A percentile compares a stretch with the other conserved stretches of the same genome.
Evolutionary conservation across 2,888 invertebrate species (phyloP).

Genomic region (Lacanobia wlatinum): DNA sequence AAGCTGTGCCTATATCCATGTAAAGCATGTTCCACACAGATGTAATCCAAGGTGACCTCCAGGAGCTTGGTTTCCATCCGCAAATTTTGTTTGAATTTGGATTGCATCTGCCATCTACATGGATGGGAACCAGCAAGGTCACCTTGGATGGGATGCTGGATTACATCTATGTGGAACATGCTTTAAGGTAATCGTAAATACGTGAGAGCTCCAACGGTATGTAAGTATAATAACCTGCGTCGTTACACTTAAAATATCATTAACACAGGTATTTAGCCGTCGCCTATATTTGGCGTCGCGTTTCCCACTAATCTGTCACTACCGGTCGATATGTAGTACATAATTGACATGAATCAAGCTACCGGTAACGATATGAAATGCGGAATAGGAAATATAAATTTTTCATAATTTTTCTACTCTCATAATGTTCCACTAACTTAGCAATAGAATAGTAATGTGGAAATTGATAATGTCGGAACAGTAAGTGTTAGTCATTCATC

Average conservation of each 20-base stretch:
- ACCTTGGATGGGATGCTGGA: no score
- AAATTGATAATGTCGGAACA: slow-evolving; percentile 35
- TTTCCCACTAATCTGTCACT: slow-evolving; percentile 55
- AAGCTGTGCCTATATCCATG: not conserved
- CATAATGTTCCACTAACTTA: slow-evolving; percentile 27
- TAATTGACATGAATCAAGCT: slow-evolving; percentile 55
- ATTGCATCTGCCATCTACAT: no score
- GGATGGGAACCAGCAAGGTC: no score
- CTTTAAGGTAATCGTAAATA: no score
- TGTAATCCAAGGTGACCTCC: no score
- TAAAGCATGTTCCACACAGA: no score
- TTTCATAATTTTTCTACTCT: slow-evolving; percentile 45
- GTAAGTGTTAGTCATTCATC: slow-evolving; percentile 25
- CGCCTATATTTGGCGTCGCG: slow-evolving; percentile 54
- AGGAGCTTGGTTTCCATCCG: no score
- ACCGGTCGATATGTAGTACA: slow-evolving; percentile 51
- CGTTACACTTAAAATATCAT: slow-evolving; percentile 44
- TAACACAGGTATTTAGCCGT: slow-evolving; percentile 48
- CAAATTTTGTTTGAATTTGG: no score
- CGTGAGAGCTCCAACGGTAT: slow-evolving; percentile 30
- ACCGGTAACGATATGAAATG: slow-evolving; percentile 50
- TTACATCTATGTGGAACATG: no score
- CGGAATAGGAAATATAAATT: slow-evolving; percentile 60
- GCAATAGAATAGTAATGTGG: slow-evolving; percentile 45
- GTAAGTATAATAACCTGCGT: slow-evolving; percentile 29